Base-by-base conservation (phyloP, 2,113 vertebrate genomes). In the Galeopterus variegatus region DNA sequence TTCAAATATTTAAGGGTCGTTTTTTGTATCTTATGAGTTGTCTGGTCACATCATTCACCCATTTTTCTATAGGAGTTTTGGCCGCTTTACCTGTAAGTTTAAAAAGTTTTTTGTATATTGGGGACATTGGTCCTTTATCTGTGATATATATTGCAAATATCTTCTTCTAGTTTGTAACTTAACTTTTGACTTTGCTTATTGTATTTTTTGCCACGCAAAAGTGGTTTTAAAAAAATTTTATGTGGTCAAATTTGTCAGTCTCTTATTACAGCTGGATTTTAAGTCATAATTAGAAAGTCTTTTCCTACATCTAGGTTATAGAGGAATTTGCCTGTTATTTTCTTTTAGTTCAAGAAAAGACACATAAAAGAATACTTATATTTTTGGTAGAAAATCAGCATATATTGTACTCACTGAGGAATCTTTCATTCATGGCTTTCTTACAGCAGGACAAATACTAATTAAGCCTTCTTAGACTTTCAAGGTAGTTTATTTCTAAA, bases 271-370 rank as follows among this genome's bases (percentile, higher is more conserved):
- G 65, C 26, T 67, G 17, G 64, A 52, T 65, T 93, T 93, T 62
- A 8, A 93, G 8, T 93, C 54, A 89, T 80, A 89, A 67, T 76
- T 92, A 64, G 50, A 80, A 97, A 85, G 21, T 41, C 15, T 69
- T 83, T 88, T 56, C 54, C 54, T 65, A 33, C 36, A 50, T 18
- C 23, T 70, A 36, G 15, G 36, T 76, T 92, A 28, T 77, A 52
- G 69, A 85, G 8, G 26, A 75, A 72, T 90, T 86, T 50, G 62
- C 41, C 28, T 8, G 13, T 81, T 81, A 58, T 26, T 65, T 95
- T 64, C 70, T 90, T 28, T 10, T 56, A 89, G 31, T 36, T 96
- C 56, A 60, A 60, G 60, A 82, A 33, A 64, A 58, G n/a, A 73
- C 36, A 72, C 18, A 8, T 65, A 36, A 23, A 54, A 72, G 28